Percentiles rank a stretch among this genome's conserved stretches.
Evolutionary conservation across 2,797 vertebrate species (phyloP).

Genomic region (Phyllotis vaccarum): DNA sequence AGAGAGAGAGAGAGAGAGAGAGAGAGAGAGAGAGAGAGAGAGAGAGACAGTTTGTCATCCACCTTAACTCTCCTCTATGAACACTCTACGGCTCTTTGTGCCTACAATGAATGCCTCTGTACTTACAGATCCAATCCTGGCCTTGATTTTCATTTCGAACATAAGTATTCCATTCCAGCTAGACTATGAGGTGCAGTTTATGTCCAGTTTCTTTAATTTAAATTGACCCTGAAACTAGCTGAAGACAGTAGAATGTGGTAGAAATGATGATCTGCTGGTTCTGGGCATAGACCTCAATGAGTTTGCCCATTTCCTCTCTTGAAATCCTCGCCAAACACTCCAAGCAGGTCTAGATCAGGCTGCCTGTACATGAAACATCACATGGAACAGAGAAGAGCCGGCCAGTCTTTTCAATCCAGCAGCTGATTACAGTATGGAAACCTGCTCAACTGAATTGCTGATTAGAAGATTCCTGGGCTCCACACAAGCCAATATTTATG

Average conservation of each 20-base stretch:
- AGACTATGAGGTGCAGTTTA: neutral
- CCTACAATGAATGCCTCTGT: neutral
- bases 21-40: no score
- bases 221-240: neutral
- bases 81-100: neutral
- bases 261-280: neutral
- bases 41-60: neutral
- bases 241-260: neutral
- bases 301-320: constrained; percentile 2
- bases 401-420: neutral
- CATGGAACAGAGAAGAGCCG: neutral
- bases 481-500: constrained; percentile 36
- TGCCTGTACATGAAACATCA: neutral
- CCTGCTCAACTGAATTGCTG: neutral
- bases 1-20: no score
- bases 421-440: neutral
- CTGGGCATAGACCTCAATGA: neutral
- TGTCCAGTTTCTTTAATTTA: neutral
- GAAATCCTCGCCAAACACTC: neutral
- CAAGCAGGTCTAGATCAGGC: neutral
- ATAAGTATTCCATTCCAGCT: neutral
- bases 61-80: constrained; percentile 24
- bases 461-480: constrained; percentile 1
- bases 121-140: neutral
- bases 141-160: constrained; percentile 22